These are phyloP conservation scores for Dendroctonus valens DNA, from an alignment of 1,140 invertebrate genomes.

Conservation along the genomic window DNA sequence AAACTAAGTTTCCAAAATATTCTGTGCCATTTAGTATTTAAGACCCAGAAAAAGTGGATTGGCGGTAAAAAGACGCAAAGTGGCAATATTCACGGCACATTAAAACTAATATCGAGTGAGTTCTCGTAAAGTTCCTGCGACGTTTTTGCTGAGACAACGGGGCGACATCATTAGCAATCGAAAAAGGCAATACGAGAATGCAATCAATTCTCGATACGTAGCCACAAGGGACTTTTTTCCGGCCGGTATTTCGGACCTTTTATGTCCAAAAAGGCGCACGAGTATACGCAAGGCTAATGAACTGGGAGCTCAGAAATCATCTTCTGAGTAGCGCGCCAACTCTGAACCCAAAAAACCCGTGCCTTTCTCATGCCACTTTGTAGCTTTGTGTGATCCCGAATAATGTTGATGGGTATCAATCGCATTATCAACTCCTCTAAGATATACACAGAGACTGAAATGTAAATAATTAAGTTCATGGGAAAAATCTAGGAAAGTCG, in stretches of 20 bases:
- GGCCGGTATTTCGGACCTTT: conserved; percentile 18
- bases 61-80: no score
- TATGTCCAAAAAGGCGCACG: conserved; percentile 20
- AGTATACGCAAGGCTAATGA: conserved; percentile 11
- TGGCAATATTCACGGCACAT: no score
- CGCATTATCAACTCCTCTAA: conserved; percentile 2
- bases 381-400: not conserved
- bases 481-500: conserved; percentile 13
- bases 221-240: conserved; percentile 24
- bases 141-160: no score
- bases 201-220: conserved; percentile 23
- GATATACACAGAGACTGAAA: conserved; percentile 14
- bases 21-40: no score
- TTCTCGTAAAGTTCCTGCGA: no score
- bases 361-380: not conserved
- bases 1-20: no score
- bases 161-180: conserved; percentile 23
- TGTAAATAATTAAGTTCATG: conserved; percentile 21
- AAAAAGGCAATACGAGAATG: conserved; percentile 27
- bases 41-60: no score
- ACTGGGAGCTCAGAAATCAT: not conserved
- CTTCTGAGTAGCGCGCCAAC: not conserved
- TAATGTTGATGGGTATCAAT: conserved; percentile 7
- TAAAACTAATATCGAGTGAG: no score
- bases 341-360: no score